phyloP scores from a whole-genome alignment of 2,113 vertebrate genomes.

The Calidris pygmaea region DNA sequence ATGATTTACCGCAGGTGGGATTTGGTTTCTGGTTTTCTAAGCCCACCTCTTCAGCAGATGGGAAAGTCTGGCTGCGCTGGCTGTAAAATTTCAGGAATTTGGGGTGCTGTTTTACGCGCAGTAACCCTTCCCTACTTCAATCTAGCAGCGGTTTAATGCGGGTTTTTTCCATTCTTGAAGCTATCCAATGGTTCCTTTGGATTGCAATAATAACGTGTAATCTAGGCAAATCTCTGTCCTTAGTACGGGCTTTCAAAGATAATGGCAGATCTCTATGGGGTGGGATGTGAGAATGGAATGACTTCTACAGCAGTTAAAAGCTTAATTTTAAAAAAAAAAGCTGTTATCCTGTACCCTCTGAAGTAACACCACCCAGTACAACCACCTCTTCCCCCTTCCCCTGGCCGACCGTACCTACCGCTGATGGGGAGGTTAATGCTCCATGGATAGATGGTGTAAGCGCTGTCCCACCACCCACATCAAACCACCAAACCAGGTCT shows the following conservation, averaged over 20 bases:
- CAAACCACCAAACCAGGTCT: neutral
- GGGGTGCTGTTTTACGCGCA: neutral
- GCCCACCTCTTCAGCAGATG: neutral
- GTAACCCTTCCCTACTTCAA: neutral
- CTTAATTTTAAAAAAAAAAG: neutral
- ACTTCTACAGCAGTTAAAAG: neutral
- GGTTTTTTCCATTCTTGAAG: neutral
- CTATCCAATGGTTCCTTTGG: accelerated
- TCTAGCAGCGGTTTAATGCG: neutral
- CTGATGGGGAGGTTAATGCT: accelerated
- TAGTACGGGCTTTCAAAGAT: neutral
- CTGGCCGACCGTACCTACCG: no score
- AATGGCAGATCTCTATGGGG: neutral
- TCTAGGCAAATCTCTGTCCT: neutral
- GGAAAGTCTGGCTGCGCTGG: neutral
- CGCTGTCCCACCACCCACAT: neutral
- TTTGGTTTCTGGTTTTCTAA: neutral
- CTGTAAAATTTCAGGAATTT: neutral
- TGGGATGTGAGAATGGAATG: neutral
- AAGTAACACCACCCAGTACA: neutral
- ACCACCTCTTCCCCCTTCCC: neutral
- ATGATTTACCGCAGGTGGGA: neutral
- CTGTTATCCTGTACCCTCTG: neutral
- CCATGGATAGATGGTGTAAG: accelerated
- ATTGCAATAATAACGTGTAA: neutral